Evolutionary conservation across 2,797 vertebrate genomes (phyloP).

Genomic region (Xenopus petersii): DNA sequence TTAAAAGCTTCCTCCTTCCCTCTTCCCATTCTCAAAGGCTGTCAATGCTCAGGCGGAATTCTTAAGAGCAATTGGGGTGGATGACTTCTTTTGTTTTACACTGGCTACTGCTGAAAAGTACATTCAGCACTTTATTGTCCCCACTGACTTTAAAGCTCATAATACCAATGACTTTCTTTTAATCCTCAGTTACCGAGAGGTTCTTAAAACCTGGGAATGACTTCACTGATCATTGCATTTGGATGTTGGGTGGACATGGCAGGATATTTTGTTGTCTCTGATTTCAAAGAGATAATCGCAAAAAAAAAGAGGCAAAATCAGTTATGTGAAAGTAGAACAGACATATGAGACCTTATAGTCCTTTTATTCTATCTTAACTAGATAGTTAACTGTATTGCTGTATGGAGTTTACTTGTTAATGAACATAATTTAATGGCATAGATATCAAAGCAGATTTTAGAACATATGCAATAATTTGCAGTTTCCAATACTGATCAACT

Average conservation of each 20-base stretch:
- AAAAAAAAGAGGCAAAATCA: neutral
- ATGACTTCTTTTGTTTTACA: constrained; percentile 55
- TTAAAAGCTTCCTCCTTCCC: constrained; percentile 52
- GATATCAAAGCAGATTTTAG: too few relatives aligned
- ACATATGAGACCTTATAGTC: too few relatives aligned
- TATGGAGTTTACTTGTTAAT: too few relatives aligned
- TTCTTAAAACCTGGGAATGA: constrained; percentile 51
- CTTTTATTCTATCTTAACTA: too few relatives aligned
- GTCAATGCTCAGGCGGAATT: constrained; percentile 58
- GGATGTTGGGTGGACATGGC: constrained; percentile 29
- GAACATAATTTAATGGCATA: too few relatives aligned
- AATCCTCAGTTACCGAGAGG: constrained; percentile 47
- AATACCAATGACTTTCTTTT: constrained; percentile 52
- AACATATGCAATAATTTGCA: too few relatives aligned
- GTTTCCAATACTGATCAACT: too few relatives aligned
- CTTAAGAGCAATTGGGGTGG: constrained; percentile 58
- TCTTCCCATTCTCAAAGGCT: constrained; percentile 53
- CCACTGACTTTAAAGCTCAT: constrained; percentile 52
- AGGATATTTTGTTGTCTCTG: constrained; percentile 47
- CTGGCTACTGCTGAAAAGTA: constrained; percentile 52
- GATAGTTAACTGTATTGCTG: too few relatives aligned
- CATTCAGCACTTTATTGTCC: constrained; percentile 45
- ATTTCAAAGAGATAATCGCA: constrained; percentile 55
- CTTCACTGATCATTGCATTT: constrained; percentile 53
- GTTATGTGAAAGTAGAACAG: neutral